phyloP scores from a whole-genome alignment of 2,797 vertebrate species.

The Platyrinchus mystaceus region DNA sequence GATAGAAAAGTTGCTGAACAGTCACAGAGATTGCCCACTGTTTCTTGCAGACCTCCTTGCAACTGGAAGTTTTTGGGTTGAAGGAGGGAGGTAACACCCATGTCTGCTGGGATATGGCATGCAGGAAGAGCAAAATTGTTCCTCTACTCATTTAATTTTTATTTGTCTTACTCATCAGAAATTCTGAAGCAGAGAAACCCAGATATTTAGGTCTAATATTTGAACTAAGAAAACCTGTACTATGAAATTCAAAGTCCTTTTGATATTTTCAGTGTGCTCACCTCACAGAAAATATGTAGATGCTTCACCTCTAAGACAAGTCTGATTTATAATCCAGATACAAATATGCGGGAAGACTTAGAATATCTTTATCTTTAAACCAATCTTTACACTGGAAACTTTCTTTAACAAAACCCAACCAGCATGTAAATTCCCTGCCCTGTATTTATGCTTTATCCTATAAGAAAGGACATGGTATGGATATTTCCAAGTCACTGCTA shows the following conservation, averaged over 20 bases:
- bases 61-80: background rate
- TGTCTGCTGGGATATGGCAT: background rate
- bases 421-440: background rate
- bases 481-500: background rate
- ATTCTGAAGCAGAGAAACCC: background rate
- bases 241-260: background rate
- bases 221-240: background rate
- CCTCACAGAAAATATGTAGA: background rate
- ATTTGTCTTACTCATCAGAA: background rate
- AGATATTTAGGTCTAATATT: background rate
- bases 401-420: background rate
- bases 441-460: background rate
- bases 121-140: background rate
- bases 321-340: background rate
- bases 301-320: background rate
- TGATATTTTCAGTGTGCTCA: background rate
- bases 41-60: background rate
- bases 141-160: background rate
- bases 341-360: background rate
- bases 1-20: background rate
- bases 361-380: background rate
- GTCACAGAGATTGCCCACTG: background rate
- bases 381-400: background rate
- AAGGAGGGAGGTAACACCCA: background rate
- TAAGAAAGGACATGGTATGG: background rate